Evolutionary conservation across 2,888 invertebrate species (phyloP).

Genomic region (Brassicogethes aeneus): DNA sequence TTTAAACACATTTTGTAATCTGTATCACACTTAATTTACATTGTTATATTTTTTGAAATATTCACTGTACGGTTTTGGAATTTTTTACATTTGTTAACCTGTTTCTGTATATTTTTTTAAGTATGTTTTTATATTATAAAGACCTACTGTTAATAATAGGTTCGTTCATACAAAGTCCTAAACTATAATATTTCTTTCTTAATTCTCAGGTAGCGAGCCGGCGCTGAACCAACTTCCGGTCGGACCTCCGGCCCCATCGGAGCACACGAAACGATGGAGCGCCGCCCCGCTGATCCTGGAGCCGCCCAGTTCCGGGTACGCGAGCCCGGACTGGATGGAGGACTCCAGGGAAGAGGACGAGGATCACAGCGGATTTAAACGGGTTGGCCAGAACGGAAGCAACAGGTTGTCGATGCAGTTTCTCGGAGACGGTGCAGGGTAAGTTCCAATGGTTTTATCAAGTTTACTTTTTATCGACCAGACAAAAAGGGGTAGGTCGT

Average conservation of each 20-base stretch:
- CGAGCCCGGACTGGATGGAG: slow-evolving; percentile 29
- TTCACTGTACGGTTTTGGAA: too few species aligned
- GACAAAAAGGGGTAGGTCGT: too few species aligned
- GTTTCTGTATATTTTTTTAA: too few species aligned
- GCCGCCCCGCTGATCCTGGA: slow-evolving; percentile 67
- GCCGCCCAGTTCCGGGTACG: slow-evolving; percentile 28
- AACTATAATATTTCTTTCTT: not conserved
- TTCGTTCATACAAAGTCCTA: not conserved
- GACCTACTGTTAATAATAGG: too few species aligned
- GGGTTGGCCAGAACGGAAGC: slow-evolving; percentile 48
- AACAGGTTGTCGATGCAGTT: slow-evolving; percentile 81
- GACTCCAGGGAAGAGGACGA: slow-evolving; percentile 30
- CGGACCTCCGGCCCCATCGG: slow-evolving; percentile 38
- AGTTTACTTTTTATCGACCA: too few species aligned
- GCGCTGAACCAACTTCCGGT: slow-evolving; percentile 59
- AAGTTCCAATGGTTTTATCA: too few species aligned
- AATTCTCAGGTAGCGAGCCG: slow-evolving; percentile 64
- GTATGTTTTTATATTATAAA: too few species aligned
- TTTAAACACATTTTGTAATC: too few species aligned
- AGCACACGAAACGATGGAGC: slow-evolving; percentile 73
- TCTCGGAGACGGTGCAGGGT: slow-evolving; percentile 67
- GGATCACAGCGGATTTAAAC: slow-evolving; percentile 28
- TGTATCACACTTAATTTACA: too few species aligned
- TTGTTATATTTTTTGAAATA: too few species aligned
- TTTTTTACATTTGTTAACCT: too few species aligned